Evolutionary conservation across 2,113 vertebrate species (phyloP).

Genomic region (Lates calcarifer): DNA sequence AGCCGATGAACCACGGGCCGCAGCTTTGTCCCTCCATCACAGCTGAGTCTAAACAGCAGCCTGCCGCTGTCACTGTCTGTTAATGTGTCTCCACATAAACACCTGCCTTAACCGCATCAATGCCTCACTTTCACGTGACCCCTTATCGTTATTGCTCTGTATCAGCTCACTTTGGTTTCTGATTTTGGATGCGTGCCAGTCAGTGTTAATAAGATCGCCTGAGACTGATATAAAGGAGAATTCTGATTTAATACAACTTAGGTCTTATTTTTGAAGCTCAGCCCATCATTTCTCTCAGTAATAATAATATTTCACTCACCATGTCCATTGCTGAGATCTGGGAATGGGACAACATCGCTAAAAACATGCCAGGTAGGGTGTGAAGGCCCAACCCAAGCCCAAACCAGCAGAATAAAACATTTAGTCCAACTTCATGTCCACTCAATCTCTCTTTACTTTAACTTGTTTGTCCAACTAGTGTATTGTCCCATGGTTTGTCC

Average conservation of each 20-base stretch:
- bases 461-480: not conserved
- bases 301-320: not conserved
- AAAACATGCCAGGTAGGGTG: not conserved
- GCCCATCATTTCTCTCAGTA: too few species aligned
- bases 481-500: not conserved
- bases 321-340: not conserved
- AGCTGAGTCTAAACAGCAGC: slow-evolving; percentile 73
- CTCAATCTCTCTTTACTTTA: not conserved
- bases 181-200: slow-evolving; percentile 23
- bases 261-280: not conserved
- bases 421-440: fast-evolving
- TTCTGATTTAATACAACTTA: not conserved
- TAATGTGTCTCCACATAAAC: slow-evolving; percentile 70
- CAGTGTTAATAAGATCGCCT: slow-evolving; percentile 13
- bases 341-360: not conserved
- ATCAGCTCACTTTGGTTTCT: slow-evolving; percentile 43
- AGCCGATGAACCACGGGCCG: slow-evolving; percentile 88
- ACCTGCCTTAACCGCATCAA: slow-evolving; percentile 51
- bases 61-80: slow-evolving; percentile 72
- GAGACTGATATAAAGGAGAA: not conserved
- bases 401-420: slow-evolving; percentile 5
- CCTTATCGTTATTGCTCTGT: slow-evolving; percentile 41
- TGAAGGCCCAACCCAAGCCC: not conserved
- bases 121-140: slow-evolving; percentile 57
- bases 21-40: slow-evolving; percentile 79